Conservation (phyloP, 2,797 vertebrate species). For the Esox masquinongy region DNA sequence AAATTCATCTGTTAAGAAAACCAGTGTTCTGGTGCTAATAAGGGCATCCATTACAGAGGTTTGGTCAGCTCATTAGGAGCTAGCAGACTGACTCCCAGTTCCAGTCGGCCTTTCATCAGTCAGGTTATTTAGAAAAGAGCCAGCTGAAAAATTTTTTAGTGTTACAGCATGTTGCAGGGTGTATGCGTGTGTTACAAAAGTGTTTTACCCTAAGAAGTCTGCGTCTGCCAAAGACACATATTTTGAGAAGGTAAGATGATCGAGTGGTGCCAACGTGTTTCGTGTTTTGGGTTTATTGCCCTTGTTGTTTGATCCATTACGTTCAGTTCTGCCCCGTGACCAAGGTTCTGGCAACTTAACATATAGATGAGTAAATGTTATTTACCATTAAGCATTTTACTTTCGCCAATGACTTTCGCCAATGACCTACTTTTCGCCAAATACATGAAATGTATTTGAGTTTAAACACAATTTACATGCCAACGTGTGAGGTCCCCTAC, state of each 20-base stretch:
- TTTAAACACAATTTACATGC: constrained; percentile 27
- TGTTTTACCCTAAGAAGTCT: constrained; percentile 38
- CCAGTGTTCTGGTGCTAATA: constrained; percentile 50
- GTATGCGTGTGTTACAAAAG: constrained; percentile 17
- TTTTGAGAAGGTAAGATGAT: constrained; percentile 48
- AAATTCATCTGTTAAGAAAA: constrained; percentile 42
- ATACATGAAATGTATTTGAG: too few relatives aligned
- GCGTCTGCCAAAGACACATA: constrained; percentile 7
- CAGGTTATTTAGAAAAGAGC: constrained; percentile 63
- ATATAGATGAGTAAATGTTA: constrained; percentile 41
- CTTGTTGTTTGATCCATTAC: constrained; percentile 59
- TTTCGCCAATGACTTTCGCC: constrained; percentile 52
- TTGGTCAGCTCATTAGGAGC: constrained; percentile 61
- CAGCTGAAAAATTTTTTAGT: constrained; percentile 36
- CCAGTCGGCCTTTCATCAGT: constrained; percentile 62
- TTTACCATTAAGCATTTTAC: constrained; percentile 47
- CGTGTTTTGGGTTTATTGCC: constrained; percentile 64
- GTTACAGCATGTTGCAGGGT: constrained; percentile 42
- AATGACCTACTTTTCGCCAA: too few relatives aligned
- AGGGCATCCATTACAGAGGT: constrained; percentile 55
- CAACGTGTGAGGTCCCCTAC: constrained; percentile 62
- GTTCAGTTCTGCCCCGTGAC: constrained; percentile 46
- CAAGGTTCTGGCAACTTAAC: constrained; percentile 58
- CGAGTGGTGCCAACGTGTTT: constrained; percentile 32
- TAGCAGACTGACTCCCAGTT: constrained; percentile 36